These are phyloP conservation scores for Agrochola lota DNA, from an alignment of 2,888 invertebrate species.

Conservation along the genomic window DNA sequence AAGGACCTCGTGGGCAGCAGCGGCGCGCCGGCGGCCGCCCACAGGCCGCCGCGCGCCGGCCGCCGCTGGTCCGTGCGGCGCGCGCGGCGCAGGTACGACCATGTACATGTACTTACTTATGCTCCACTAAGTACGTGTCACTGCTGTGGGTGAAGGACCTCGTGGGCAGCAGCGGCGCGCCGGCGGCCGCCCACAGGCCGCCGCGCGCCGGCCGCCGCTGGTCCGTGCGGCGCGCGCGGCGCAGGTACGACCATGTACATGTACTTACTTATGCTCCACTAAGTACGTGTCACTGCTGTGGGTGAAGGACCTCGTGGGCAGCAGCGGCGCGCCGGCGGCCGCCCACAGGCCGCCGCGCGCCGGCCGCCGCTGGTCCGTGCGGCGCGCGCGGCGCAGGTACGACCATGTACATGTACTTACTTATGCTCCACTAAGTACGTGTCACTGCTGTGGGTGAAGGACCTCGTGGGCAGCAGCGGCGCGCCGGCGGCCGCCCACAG, in stretches of 20 bases:
- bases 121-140: slow-evolving; percentile 96
- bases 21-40: slow-evolving; percentile 47
- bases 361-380: slow-evolving; percentile 86
- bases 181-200: slow-evolving; percentile 64
- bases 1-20: slow-evolving; percentile 84
- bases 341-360: slow-evolving; percentile 70
- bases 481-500: slow-evolving; percentile 56
- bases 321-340: slow-evolving; percentile 52
- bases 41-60: slow-evolving; percentile 73
- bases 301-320: slow-evolving; percentile 90
- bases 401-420: background rate
- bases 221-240: slow-evolving; percentile 85
- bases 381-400: slow-evolving; percentile 82
- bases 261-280: slow-evolving; percentile 74
- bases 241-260: slow-evolving; percentile 71
- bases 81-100: slow-evolving; percentile 78
- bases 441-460: slow-evolving; percentile 94
- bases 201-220: slow-evolving; percentile 80
- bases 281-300: slow-evolving; percentile 97
- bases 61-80: slow-evolving; percentile 87
- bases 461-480: slow-evolving; percentile 77
- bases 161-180: slow-evolving; percentile 67
- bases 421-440: slow-evolving; percentile 95
- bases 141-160: slow-evolving; percentile 93
- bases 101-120: background rate